Evolutionary conservation across 2,888 invertebrate genomes (phyloP).

Genomic region (Caenorhabditis zanzibari): DNA sequence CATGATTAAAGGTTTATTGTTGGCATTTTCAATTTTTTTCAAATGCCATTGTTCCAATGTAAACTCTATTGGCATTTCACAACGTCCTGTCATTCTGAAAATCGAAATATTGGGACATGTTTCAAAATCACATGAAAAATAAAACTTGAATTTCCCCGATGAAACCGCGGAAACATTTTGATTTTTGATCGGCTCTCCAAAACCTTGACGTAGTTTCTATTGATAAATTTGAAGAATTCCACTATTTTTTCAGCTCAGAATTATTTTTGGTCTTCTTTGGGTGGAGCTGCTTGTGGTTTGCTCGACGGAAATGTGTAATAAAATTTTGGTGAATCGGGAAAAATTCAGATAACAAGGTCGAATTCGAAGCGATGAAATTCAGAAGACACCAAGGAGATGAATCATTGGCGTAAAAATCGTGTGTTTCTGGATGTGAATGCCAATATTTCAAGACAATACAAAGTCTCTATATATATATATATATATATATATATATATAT

Average conservation of each 20-base stretch:
- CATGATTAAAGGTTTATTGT: background rate
- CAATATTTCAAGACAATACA: no score
- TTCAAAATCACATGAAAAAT: no score
- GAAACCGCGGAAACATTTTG: conserved; percentile 22
- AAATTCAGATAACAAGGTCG: conserved; percentile 21
- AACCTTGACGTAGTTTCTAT: background rate
- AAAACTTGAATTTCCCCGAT: no score
- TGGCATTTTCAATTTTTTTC: conserved; percentile 2
- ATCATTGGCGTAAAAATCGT: background rate
- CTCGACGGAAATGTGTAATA: conserved; percentile 28
- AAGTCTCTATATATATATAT: no score
- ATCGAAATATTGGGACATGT: no score
- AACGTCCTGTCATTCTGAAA: no score
- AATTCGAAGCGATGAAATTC: background rate
- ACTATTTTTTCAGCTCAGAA: conserved; percentile 9
- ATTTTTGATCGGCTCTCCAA: conserved; percentile 28
- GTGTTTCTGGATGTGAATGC: no score
- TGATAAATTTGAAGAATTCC: background rate
- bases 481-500: no score
- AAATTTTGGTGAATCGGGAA: conserved; percentile 8
- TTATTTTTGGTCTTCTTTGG: conserved; percentile 7
- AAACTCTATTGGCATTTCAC: background rate
- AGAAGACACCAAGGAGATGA: background rate
- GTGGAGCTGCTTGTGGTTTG: conserved; percentile 28
- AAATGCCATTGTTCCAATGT: background rate